Conservation (phyloP, 2,113 vertebrate genomes). For the Mesitornis unicolor region DNA sequence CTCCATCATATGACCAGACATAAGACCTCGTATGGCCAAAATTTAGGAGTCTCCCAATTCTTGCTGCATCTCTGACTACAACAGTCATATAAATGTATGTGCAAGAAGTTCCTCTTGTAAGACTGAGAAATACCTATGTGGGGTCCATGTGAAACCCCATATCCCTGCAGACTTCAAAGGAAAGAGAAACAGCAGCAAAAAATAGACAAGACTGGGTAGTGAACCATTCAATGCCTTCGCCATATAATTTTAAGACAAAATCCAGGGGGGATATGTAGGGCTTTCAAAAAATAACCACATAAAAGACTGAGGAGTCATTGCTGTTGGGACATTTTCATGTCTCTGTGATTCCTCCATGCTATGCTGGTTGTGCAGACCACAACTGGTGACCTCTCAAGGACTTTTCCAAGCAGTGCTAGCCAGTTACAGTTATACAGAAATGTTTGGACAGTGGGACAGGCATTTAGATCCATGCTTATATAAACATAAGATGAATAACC, state of each 20-base stretch:
- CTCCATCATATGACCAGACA: not conserved
- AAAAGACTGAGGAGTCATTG: not conserved
- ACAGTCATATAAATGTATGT: not conserved
- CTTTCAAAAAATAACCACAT: not conserved
- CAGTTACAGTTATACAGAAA: not conserved
- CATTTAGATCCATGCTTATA: not conserved
- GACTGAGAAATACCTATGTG: fast-evolving
- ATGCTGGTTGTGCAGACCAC: not conserved
- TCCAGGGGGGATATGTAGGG: fast-evolving
- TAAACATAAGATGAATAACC: not conserved
- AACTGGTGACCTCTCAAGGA: not conserved
- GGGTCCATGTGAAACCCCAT: not conserved
- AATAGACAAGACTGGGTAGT: not conserved
- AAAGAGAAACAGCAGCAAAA: not conserved
- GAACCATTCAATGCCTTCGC: not conserved
- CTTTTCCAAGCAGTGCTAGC: not conserved
- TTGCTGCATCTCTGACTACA: not conserved
- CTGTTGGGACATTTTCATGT: not conserved
- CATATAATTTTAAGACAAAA: not conserved
- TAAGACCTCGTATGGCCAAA: not conserved
- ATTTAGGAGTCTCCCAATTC: not conserved
- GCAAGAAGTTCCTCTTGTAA: not conserved
- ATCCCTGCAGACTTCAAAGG: not conserved
- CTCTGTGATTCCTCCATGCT: not conserved
- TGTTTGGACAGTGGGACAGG: not conserved